phyloP scores from a whole-genome alignment of 1,140 invertebrate species.

The Coptotermes formosanus region DNA sequence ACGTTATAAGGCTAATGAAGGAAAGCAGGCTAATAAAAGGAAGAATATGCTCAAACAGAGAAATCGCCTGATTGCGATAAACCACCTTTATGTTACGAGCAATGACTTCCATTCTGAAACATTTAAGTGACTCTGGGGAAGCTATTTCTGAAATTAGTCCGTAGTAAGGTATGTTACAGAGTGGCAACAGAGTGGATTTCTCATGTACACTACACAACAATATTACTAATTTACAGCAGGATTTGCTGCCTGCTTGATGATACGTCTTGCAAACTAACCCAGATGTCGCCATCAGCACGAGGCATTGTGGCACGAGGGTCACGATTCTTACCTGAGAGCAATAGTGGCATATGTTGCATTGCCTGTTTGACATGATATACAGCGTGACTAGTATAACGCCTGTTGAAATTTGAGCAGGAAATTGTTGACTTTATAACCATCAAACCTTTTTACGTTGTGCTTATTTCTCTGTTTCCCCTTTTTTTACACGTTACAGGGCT shows the following conservation, averaged over 20 bases:
- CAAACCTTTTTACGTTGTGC: too few relatives aligned
- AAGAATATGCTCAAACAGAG: too few relatives aligned
- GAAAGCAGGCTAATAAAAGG: too few relatives aligned
- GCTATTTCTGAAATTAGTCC: neutral
- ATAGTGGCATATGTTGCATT: neutral
- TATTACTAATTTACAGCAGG: neutral
- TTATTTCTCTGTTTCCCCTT: too few relatives aligned
- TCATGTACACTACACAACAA: neutral
- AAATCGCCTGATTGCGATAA: too few relatives aligned
- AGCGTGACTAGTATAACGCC: too few relatives aligned
- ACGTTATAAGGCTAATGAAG: too few relatives aligned
- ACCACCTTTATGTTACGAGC: neutral
- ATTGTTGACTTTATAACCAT: too few relatives aligned
- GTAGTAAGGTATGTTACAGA: neutral
- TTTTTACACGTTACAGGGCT: too few relatives aligned
- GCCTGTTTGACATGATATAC: too few relatives aligned
- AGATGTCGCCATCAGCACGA: neutral
- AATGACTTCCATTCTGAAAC: neutral
- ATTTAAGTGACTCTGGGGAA: neutral
- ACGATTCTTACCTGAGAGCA: neutral
- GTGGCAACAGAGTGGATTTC: neutral
- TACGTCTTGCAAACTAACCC: slow-evolving; percentile 5
- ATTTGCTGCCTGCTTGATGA: slow-evolving; percentile 13
- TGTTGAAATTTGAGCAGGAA: too few relatives aligned
- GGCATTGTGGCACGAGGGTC: neutral